Base-by-base conservation (phyloP, 1,140 invertebrate genomes). In the Hetaerina americana region DNA sequence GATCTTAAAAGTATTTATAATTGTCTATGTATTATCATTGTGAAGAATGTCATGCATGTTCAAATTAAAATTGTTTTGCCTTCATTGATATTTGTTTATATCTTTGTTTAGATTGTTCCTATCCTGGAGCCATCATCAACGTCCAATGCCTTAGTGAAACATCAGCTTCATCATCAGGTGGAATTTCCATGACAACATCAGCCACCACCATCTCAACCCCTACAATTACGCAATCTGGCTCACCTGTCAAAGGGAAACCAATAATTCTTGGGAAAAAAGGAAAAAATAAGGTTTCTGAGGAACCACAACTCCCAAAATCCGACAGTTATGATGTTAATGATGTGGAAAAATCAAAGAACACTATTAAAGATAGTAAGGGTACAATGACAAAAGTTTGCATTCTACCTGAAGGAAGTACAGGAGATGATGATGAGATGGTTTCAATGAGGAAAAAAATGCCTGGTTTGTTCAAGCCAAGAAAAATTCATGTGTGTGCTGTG, bases 401-500 rank as follows among this genome's bases (percentile, higher is more conserved):
- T 27, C 26, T 24, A 24, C 18, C 25, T 29, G 69, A 26, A 40
- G 27, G 25, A 29, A 5, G 26, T 70, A 22, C 66, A 18, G 27
- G 18, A 26, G 27, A 68, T 18, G 24, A 68, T 5, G 24, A 26
- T 5, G 27, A 26, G 24, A 68, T 15, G 26, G 26, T 10, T 24
- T 3, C 24, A 5, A 24, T 15, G 15, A 68, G 25, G 26, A 27
- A 26, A 68, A 3, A 15, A 24, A 26, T 25, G 24, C 27, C 27
- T 5, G 27, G 29, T 5, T 24, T 70, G 40, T 70, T 24, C 27
- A 71, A 18, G 18, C 49, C 73, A 76, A 68, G 69, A 40, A 77
- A 75, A 66, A 66, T 68, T 57, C 71, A 75, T 57, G 57, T 71
- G 0, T 80, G 79, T 72, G 67, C 73, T 0, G 74, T 77, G n/a